phyloP scores from a whole-genome alignment of 2,113 vertebrate genomes.

The Mystacornis crossleyi region DNA sequence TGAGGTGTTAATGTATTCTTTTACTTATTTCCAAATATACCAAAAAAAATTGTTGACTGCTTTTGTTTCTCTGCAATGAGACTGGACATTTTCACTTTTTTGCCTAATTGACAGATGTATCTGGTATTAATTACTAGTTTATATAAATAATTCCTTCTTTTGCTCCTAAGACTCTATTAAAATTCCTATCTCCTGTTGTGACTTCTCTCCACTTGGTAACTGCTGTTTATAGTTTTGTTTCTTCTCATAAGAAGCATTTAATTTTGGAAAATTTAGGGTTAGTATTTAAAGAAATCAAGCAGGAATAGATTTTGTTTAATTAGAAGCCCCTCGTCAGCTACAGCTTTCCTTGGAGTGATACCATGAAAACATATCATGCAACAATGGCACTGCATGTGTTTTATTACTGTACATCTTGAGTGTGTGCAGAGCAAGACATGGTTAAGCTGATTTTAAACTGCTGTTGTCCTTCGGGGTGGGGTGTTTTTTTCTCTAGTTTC shows the following conservation, averaged over 20 bases:
- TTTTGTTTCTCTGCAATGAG: background rate
- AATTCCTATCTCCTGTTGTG: background rate
- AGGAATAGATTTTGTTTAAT: background rate
- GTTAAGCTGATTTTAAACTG: background rate
- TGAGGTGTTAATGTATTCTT: background rate
- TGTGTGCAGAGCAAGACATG: background rate
- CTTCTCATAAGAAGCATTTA: background rate
- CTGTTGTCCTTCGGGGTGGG: accelerated
- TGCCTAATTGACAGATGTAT: background rate
- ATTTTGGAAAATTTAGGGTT: background rate
- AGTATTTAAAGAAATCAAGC: background rate
- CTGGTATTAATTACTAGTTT: background rate
- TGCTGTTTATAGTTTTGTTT: background rate
- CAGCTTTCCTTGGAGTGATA: background rate
- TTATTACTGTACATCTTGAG: background rate
- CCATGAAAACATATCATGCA: background rate
- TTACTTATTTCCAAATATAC: background rate
- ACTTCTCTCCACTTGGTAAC: background rate
- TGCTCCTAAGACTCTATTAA: background rate
- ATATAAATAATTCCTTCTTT: background rate
- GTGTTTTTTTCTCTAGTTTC: background rate
- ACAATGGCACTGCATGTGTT: background rate
- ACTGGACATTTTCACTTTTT: background rate
- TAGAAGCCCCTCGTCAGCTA: background rate
- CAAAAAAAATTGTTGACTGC: background rate